Evolutionary conservation across 2,888 invertebrate species (phyloP).

Genomic region (Nymphalis polychloros): DNA sequence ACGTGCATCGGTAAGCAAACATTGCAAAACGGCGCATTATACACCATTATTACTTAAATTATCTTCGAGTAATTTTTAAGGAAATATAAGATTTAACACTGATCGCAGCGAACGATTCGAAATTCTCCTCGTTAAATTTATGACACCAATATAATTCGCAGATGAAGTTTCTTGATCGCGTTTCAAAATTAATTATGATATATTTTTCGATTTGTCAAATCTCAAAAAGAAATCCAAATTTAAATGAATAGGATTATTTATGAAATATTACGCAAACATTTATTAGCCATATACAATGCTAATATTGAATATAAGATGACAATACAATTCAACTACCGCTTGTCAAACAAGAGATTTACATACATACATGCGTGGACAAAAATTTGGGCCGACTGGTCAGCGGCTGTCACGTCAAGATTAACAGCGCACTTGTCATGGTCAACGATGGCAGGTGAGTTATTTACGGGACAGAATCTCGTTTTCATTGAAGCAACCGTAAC

Average conservation of each 20-base stretch:
- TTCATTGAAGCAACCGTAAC: slow-evolving; percentile 31
- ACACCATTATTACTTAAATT: slow-evolving; percentile 14
- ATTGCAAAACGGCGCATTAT: slow-evolving; percentile 29
- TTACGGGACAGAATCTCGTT: slow-evolving; percentile 30
- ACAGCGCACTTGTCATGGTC: slow-evolving; percentile 34
- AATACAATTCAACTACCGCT: slow-evolving; percentile 38
- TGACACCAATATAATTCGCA: neutral
- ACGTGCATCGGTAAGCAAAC: slow-evolving; percentile 26
- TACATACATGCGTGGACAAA: slow-evolving; percentile 39
- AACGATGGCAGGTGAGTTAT: slow-evolving; percentile 38
- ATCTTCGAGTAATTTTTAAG: slow-evolving; percentile 5
- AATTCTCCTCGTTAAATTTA: neutral
- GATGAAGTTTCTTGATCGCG: neutral
- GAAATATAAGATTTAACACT: neutral
- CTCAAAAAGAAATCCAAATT: neutral
- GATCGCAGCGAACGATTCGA: too few relatives aligned
- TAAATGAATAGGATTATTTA: neutral
- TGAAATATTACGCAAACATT: slow-evolving; percentile 14
- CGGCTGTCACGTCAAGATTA: slow-evolving; percentile 40
- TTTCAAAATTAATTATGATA: too few relatives aligned
- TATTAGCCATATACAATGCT: slow-evolving; percentile 16
- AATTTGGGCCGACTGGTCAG: slow-evolving; percentile 40
- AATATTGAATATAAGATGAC: slow-evolving; percentile 31
- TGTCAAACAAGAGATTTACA: slow-evolving; percentile 41
- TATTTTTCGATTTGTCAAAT: neutral